These are phyloP conservation scores for Caenorhabditis zanzibari DNA, from an alignment of 2,888 invertebrate species.

Conservation along the genomic window DNA sequence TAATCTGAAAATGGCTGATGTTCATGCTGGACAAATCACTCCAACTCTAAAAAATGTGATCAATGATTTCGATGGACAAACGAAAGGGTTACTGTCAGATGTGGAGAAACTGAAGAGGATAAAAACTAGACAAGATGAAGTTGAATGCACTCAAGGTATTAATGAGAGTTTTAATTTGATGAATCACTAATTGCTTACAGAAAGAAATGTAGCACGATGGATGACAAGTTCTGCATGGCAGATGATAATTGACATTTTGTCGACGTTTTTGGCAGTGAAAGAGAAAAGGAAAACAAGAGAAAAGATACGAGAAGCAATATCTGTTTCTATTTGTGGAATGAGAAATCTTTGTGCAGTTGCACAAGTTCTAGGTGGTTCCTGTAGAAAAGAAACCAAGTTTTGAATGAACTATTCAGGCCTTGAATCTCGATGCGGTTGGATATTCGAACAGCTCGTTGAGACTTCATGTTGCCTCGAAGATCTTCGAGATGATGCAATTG, in stretches of 20 bases:
- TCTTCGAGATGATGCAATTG: constrained; percentile 74
- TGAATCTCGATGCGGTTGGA: constrained; percentile 89
- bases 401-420: constrained; percentile 17
- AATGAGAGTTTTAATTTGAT: not conserved
- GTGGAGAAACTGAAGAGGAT: constrained; percentile 70
- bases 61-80: constrained; percentile 72
- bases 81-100: constrained; percentile 71
- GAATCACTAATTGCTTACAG: constrained; percentile 26
- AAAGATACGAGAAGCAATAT: constrained; percentile 71
- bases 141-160: constrained; percentile 35
- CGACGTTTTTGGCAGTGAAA: constrained; percentile 69
- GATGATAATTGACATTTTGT: constrained; percentile 70
- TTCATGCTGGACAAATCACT: constrained; percentile 32
- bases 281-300: constrained; percentile 66
- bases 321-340: constrained; percentile 72
- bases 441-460: constrained; percentile 91
- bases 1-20: constrained; percentile 84
- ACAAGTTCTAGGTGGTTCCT: constrained; percentile 64
- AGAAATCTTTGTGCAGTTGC: constrained; percentile 71
- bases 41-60: constrained; percentile 43
- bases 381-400: not conserved
- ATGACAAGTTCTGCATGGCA: constrained; percentile 73
- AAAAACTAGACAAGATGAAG: constrained; percentile 33
- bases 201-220: constrained; percentile 70
- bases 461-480: constrained; percentile 91